Conservation (phyloP, 2,113 vertebrate genomes). For the Pterocles orientalis region DNA sequence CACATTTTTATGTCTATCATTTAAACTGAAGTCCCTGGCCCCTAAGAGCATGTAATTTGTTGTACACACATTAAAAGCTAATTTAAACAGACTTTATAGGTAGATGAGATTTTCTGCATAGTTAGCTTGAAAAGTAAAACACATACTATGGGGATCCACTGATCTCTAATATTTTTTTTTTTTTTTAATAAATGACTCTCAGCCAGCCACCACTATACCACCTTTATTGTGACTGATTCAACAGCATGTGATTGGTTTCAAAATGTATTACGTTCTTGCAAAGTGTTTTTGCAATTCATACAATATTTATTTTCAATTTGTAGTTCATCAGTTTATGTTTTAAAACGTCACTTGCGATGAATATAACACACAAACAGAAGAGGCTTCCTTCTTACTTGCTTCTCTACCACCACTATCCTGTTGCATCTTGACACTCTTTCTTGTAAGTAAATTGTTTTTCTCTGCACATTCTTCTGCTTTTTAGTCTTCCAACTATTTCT, state of each 20-base stretch:
- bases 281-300: not conserved
- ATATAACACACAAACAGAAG: not conserved
- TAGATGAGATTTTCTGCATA: not conserved
- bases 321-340: not conserved
- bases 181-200: not conserved
- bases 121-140: constrained; percentile 15
- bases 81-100: not conserved
- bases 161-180: not conserved
- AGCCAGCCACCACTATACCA: not conserved
- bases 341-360: constrained; percentile 1
- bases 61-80: not conserved
- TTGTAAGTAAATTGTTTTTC: not conserved
- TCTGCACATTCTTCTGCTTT: not conserved
- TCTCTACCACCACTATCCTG: not conserved
- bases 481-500: not conserved
- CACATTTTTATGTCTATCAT: not conserved
- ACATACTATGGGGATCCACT: not conserved
- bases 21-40: not conserved
- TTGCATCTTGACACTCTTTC: not conserved
- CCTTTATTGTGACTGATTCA: not conserved
- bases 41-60: not conserved
- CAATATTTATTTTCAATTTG: not conserved
- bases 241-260: not conserved
- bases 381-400: not conserved
- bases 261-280: not conserved